Base-by-base conservation (phyloP, 2,113 vertebrate genomes). In the Macrotus californicus region DNA sequence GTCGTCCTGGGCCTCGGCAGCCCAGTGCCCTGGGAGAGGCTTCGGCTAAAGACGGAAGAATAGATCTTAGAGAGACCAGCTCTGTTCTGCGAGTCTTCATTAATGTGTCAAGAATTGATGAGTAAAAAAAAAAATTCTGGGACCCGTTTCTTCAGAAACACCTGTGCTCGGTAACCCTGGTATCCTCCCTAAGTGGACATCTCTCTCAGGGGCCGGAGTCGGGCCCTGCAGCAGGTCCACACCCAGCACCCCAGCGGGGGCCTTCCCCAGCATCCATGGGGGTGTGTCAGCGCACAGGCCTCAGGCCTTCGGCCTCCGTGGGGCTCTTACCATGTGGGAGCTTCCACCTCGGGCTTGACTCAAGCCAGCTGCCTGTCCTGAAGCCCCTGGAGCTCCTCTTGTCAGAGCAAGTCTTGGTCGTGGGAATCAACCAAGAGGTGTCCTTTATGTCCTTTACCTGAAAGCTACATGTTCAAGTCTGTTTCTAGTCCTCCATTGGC, bases 41-140 rank as follows among this genome's bases (percentile, higher is more conserved):
- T 48, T 29, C 56, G 41, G 83, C 39, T 61, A 11, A 52, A 61
- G 36, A 48, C 39, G 50, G 89, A 80, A 80, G 61, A 81, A 61
- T 54, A 3, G 56, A 72, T 43, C 67, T 93, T 67, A 73, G 77
- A 90, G 93, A 72, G 89, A 90, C 87, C 24, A 26, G 34, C 24
- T 79, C 21, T 67, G 43, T 82, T 50, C 34, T n/a, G 26, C 67
- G 19, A 16, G 54, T 80, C 81, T 41, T 94, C 64, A 2, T 81
- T 93, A 69, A n/a, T 9, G 24, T 93, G 24, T 92, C 93, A 94
- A 92, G 80, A 96, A 46, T 96, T 94, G 43, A 6, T 12, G 75
- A 83, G 79, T 93, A 61, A 61, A 61, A 61, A 48, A 56, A 79
- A 83, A 93, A 79, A 72, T 85, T 12, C 87, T 24, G 9, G n/a